Percentiles rank a stretch among this genome's conserved stretches.
These are phyloP conservation scores for Crypturellus undulatus DNA, from an alignment of 2,113 vertebrate species.

Conservation along the genomic window DNA sequence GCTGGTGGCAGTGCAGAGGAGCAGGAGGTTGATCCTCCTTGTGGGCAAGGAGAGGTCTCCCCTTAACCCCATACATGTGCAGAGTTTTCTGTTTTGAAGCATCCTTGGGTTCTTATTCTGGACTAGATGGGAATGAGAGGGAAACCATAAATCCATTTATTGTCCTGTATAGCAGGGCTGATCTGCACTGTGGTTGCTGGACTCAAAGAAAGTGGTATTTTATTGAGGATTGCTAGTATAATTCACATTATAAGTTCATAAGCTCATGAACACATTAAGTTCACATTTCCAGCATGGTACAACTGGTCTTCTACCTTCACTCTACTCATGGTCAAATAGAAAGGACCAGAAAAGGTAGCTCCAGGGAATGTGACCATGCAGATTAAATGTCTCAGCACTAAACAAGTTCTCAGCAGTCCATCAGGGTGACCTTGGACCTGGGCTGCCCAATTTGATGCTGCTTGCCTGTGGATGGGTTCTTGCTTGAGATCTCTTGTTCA, in stretches of 20 bases:
- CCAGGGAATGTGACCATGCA: no score
- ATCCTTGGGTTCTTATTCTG: background rate
- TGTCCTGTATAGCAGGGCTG: background rate
- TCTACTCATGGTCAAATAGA: background rate
- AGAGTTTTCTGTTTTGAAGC: background rate
- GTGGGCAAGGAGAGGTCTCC: fast-evolving
- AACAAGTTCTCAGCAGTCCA: no score
- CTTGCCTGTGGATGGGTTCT: background rate
- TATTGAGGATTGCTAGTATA: background rate
- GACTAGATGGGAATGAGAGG: background rate
- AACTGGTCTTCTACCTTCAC: background rate
- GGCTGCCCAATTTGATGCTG: background rate
- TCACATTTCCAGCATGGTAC: background rate
- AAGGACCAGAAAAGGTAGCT: no score
- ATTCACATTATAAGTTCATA: no score
- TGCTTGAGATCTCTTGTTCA: no score
- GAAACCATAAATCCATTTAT: background rate
- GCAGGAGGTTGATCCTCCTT: fast-evolving
- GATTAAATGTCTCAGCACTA: no score
- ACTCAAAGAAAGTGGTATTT: background rate
- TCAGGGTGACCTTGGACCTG: background rate
- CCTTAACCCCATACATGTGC: background rate
- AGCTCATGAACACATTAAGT: no score
- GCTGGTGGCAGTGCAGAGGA: background rate
- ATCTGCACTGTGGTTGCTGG: background rate